Conservation (phyloP, 2,888 invertebrate genomes). For the Eristalis arbustorum region DNA sequence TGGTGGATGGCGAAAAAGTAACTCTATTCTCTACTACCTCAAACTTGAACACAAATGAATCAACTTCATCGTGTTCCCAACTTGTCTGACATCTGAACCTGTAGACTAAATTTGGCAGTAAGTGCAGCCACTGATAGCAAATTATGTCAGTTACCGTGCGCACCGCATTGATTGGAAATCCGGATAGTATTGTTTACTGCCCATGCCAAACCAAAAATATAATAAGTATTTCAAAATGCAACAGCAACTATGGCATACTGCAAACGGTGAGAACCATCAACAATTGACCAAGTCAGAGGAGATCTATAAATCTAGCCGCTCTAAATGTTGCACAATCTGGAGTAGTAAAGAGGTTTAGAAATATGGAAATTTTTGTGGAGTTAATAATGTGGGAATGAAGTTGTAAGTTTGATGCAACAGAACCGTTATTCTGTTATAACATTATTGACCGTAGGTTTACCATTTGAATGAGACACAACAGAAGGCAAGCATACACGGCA, state of each 20-base stretch:
- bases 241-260: constrained; percentile 6
- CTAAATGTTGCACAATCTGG: constrained; percentile 58
- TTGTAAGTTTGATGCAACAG: constrained; percentile 29
- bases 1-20: constrained; percentile 35
- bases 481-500: neutral
- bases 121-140: constrained; percentile 66
- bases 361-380: constrained; percentile 65
- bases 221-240: constrained; percentile 30
- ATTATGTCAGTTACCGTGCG: constrained; percentile 65
- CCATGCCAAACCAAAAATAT: too few species aligned
- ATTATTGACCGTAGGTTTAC: neutral
- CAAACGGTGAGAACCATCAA: constrained; percentile 37
- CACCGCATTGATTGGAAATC: constrained; percentile 54
- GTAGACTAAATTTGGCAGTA: constrained; percentile 67
- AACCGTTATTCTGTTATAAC: constrained; percentile 16
- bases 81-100: constrained; percentile 69
- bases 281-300: constrained; percentile 45
- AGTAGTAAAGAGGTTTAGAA: constrained; percentile 68
- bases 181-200: constrained; percentile 49
- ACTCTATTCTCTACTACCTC: constrained; percentile 18
- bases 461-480: neutral
- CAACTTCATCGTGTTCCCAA: constrained; percentile 65
- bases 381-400: constrained; percentile 54
- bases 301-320: constrained; percentile 49
- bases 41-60: constrained; percentile 36